Evolutionary conservation across 53 echinoderm and acorn worm genomes (phyloP).

Genomic region (Stichopus horrens): DNA sequence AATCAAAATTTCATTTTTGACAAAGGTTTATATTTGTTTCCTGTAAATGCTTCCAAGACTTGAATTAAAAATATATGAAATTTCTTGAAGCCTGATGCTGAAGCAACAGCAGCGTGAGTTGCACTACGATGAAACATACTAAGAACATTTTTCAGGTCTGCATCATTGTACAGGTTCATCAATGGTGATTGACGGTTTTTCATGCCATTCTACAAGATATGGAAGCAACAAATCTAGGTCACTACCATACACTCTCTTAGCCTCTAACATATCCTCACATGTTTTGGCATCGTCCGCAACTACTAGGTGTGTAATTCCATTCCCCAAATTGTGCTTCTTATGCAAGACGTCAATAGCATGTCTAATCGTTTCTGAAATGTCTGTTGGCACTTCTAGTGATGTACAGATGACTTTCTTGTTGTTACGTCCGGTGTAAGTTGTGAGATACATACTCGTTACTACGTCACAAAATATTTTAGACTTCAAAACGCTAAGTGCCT

Average conservation of each 20-base stretch:
- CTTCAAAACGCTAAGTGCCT: background rate
- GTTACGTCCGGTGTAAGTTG: background rate
- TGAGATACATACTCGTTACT: background rate
- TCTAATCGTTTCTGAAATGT: conserved; percentile 24
- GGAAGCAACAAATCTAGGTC: conserved; percentile 47
- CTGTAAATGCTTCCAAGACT: conserved; percentile 6
- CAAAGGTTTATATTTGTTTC: too few relatives aligned
- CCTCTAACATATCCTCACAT: conserved; percentile 7
- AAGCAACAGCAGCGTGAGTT: conserved; percentile 39
- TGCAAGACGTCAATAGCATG: conserved; percentile 23
- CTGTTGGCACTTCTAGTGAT: conserved; percentile 1
- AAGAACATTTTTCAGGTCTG: conserved; percentile 12
- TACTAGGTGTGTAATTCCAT: background rate
- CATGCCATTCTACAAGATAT: conserved; percentile 49
- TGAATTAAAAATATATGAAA: conserved; percentile 40
- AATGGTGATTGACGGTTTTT: conserved; percentile 40
- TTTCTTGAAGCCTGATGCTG: conserved; percentile 41
- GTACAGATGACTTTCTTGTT: background rate
- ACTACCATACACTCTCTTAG: conserved; percentile 11
- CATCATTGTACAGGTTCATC: conserved; percentile 45
- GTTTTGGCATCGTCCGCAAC: conserved; percentile 50
- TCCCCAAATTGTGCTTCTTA: conserved; percentile 27
- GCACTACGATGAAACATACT: conserved; percentile 40
- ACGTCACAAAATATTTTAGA: background rate
- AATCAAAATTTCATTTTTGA: too few relatives aligned